Evolutionary conservation across 2,797 vertebrate species (phyloP).

Genomic region (Chaenodraco wilsoni): DNA sequence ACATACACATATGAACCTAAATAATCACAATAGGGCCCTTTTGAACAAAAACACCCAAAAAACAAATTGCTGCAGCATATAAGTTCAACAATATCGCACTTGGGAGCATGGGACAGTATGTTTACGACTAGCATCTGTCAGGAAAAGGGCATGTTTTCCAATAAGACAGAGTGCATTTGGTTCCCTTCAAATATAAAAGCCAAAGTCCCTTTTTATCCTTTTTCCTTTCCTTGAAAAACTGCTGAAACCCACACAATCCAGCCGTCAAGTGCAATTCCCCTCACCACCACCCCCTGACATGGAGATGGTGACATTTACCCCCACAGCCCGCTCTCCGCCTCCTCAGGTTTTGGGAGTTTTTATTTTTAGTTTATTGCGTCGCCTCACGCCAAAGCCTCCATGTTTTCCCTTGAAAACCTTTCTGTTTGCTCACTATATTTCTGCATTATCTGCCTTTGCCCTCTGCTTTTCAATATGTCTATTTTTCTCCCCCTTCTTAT

Average conservation of each 20-base stretch:
- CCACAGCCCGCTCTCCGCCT: conserved; percentile 58
- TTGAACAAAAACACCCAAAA: conserved; percentile 2
- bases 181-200: conserved; percentile 49
- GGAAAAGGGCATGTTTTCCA: conserved; percentile 58
- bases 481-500: conserved; percentile 69
- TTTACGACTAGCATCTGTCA: conserved; percentile 44
- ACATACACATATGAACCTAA: too few species aligned
- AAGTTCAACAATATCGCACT: neutral
- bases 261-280: conserved; percentile 76
- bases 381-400: conserved; percentile 76
- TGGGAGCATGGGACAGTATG: conserved; percentile 17
- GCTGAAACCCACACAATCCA: conserved; percentile 80
- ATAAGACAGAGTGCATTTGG: conserved; percentile 50
- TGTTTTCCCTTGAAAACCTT: conserved; percentile 88
- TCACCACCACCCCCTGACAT: conserved; percentile 70
- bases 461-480: conserved; percentile 81
- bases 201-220: conserved; percentile 38
- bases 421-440: conserved; percentile 92
- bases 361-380: conserved; percentile 83
- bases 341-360: conserved; percentile 71
- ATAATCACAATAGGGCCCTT: too few species aligned
- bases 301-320: conserved; percentile 78
- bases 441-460: conserved; percentile 89
- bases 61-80: neutral
- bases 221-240: conserved; percentile 53